Evolutionary conservation across 2,888 invertebrate genomes (phyloP).

Genomic region (Pediacus dermestoides): DNA sequence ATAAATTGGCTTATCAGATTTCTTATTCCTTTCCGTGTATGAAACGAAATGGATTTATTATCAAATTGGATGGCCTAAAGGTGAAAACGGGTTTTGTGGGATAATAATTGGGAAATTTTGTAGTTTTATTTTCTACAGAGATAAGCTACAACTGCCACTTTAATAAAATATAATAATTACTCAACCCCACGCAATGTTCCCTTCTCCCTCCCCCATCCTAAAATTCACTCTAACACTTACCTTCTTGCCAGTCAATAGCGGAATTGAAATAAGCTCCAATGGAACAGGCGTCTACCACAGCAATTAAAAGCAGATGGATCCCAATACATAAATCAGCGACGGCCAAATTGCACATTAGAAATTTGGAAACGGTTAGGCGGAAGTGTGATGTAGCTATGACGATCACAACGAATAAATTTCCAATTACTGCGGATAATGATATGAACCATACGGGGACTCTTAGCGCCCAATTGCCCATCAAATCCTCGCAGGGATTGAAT

Average conservation of each 20-base stretch:
- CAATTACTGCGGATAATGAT: conserved; percentile 59
- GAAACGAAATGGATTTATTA: no score
- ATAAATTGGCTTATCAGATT: no score
- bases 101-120: no score
- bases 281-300: conserved; percentile 60
- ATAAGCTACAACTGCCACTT: no score
- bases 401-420: conserved; percentile 62
- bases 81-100: no score
- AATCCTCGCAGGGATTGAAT: conserved; percentile 64
- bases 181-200: no score
- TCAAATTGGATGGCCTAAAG: no score
- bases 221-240: no score
- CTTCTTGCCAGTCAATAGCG: conserved; percentile 67
- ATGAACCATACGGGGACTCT: conserved; percentile 61
- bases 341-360: conserved; percentile 66
- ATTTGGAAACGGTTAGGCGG: conserved; percentile 54
- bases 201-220: no score
- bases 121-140: no score
- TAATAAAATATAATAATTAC: no score
- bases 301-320: conserved; percentile 59
- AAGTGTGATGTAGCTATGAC: conserved; percentile 55
- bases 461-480: conserved; percentile 58
- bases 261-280: conserved; percentile 64
- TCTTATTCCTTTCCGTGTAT: no score
- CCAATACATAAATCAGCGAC: conserved; percentile 67